Percentiles rank a stretch among this genome's conserved stretches.
phyloP scores from a whole-genome alignment of 2,113 vertebrate species.

The Oplegnathus fasciatus region DNA sequence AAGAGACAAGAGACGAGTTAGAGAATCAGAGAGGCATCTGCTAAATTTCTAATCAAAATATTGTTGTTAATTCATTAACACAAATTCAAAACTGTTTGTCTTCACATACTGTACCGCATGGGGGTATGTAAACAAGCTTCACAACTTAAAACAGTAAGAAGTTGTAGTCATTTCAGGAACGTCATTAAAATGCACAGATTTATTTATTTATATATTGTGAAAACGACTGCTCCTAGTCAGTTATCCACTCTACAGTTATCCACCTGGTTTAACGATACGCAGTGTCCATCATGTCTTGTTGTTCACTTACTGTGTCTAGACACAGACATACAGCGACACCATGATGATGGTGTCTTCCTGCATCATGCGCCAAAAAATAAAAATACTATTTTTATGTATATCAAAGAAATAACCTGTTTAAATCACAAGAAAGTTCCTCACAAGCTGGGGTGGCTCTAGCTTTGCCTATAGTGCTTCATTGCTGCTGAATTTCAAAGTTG shows the following conservation, averaged over 20 bases:
- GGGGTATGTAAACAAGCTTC: background rate
- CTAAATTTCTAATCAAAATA: background rate
- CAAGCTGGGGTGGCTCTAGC: background rate
- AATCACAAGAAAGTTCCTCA: background rate
- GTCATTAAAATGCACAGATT: background rate
- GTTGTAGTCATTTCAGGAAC: background rate
- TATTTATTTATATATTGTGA: background rate
- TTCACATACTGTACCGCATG: background rate
- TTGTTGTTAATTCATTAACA: background rate
- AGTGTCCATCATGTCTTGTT: background rate
- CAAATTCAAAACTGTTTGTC: background rate
- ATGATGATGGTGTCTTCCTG: background rate
- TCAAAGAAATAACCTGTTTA: background rate
- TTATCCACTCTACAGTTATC: background rate
- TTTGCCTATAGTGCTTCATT: background rate
- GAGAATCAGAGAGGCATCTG: background rate
- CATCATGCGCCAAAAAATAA: background rate
- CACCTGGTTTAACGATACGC: background rate
- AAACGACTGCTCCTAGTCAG: background rate
- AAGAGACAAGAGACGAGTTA: slow-evolving; percentile 72
- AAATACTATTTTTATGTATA: background rate
- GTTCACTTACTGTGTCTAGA: slow-evolving; percentile 1
- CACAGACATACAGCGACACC: background rate
- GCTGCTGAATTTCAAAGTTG: slow-evolving; percentile 18
- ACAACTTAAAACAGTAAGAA: background rate